Base-by-base conservation (phyloP, 1,140 invertebrate species). In the Latrodectus geometricus region DNA sequence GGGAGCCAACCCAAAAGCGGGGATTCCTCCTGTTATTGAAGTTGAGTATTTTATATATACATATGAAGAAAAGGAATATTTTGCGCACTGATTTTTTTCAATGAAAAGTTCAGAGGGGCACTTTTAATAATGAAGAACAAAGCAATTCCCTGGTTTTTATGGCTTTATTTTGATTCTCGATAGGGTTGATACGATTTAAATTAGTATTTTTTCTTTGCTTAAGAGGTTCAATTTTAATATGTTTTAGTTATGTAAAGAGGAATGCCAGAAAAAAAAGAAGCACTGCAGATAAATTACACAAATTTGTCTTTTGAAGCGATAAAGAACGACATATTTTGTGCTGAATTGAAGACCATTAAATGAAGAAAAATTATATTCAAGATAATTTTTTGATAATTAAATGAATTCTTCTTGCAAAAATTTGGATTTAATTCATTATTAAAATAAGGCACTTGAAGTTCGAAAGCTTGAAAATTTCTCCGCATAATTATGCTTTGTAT, bases 11-110 rank as follows among this genome's bases (percentile, higher is more conserved):
- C n/a, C 72, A 50, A 74, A 50, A 50, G 72, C 48, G 52, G n/a
- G 72, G 15, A 50, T 74, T 35, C 35, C 35, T 35, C 35, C 35
- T 35, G 35, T 35, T 35, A 35, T 35, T 35, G 35, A 35, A 78
- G 56, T 35, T 54, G 76, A 78, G 76, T 78, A 49, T 65, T 78
- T 78, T 78, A 78, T 35, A 48, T 15, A 21, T 14, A 56, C 7
- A n/a, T n/a, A 49, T 17, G 23, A 78, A 65, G 56, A 65, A 23
- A 56, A 61, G 17, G 4, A 23, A 17, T 66, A 49, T 78, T 66
- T 78, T 66, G 20, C 48, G 65, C 66, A 78, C 48, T 68, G 76
- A 61, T 61, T 50, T 56, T 66, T 68, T 65, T 49, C 8, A 35
- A 56, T 65, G 35, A 4, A n/a, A 17, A 17, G 14, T 20, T n/a